Conservation (phyloP, 2,888 invertebrate species). For the Leptinotarsa peninsularis region DNA sequence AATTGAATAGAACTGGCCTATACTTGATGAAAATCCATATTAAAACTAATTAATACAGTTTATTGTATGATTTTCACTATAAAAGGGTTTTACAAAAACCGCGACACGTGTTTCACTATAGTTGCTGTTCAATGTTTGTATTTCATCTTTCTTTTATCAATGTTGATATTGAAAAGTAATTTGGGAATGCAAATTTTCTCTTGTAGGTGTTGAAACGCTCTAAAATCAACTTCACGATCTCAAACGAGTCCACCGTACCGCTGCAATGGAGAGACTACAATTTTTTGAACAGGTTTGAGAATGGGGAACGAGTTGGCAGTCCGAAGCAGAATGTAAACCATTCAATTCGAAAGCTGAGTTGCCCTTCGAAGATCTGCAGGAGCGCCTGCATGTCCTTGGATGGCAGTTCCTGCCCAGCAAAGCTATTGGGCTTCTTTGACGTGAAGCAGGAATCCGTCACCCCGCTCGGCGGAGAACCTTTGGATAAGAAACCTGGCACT, state of each 20-base stretch:
- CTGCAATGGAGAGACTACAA: constrained; percentile 23
- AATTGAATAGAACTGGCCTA: too few species aligned
- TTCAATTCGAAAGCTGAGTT: constrained; percentile 36
- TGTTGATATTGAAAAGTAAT: too few species aligned
- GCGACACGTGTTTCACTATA: too few species aligned
- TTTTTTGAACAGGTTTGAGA: constrained; percentile 13
- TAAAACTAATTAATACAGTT: too few species aligned
- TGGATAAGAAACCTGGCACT: constrained; percentile 22
- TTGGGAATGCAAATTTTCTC: neutral
- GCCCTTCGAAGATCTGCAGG: constrained; percentile 37
- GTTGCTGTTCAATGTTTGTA: too few species aligned
- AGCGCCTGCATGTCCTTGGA: constrained; percentile 43
- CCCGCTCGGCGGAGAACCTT: constrained; percentile 23
- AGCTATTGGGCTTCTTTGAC: constrained; percentile 49
- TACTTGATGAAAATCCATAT: too few species aligned
- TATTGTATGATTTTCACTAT: too few species aligned
- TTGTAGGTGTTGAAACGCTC: constrained; percentile 48
- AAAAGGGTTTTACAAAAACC: too few species aligned
- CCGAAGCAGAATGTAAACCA: neutral
- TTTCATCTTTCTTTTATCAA: too few species aligned
- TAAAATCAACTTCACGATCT: constrained; percentile 54
- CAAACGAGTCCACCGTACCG: constrained; percentile 45
- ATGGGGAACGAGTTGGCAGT: neutral
- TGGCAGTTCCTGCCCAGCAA: constrained; percentile 28
- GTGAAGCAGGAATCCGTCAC: constrained; percentile 44